Base-by-base conservation (phyloP, 2,113 vertebrate genomes). In the Antechinus stuartii region DNA sequence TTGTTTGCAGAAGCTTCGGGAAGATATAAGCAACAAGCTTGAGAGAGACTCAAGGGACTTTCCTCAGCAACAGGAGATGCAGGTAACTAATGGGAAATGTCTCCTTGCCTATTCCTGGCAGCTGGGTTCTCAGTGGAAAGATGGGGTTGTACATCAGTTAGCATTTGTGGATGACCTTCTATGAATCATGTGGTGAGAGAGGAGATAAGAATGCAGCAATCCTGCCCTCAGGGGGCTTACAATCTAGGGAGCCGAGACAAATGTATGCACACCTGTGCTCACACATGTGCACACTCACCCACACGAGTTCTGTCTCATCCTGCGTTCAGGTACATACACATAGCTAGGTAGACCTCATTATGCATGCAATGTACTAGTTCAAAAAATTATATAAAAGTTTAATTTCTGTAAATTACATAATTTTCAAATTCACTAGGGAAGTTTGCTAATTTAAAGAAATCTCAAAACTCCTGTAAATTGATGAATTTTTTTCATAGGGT, bases 21-120 rank as follows among this genome's bases (percentile, higher is more conserved):
- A 99, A 95, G 98, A 98, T 95, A 98, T 99, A 95, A 98, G 98
- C 96, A 98, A 96, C 97, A 98, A 98, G 91, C 98, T 98, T 93
- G 98, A 98, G 94, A 97, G 90, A 96, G 97, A 96, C 90, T 96
- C 96, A 42, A 96, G 96, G 94, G 97, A 93, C 91, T 14, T 92
- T 94, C 27, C 92, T 47, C 95, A 54, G 35, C 92, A 3, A 19
- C 96, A 94, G 94, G 97, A 98, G 91, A 93, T 93, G 52, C 96
- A 98, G 98, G 97, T 98, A 96, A 84, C 68, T 84, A 84, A 95
- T 6, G 35, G 57, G 89, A 93, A 90, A 68, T 47, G 52, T 23
- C 54, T 42, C 54, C 61, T 0, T 0, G 49, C 50, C 1, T 42
- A 23, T 14, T 22, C 68, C 68, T 84, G 8, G 68, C 7, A 84